These are phyloP conservation scores for Hermodice carunculata DNA, from an alignment of 2,888 invertebrate species.

Conservation along the genomic window DNA sequence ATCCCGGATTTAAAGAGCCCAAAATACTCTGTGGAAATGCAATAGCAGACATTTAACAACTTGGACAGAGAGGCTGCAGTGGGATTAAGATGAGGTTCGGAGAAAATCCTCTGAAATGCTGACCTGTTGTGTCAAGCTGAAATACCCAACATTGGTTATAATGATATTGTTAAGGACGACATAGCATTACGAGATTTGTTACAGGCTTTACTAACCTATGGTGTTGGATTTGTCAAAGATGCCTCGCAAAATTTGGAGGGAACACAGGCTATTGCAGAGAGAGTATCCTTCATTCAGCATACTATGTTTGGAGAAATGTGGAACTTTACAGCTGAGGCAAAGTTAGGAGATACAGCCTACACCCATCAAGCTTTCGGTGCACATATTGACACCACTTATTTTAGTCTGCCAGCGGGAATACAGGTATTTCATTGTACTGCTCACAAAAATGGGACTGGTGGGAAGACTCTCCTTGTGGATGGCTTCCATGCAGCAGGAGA, in stretches of 20 bases:
- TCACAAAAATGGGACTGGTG: constrained; percentile 76
- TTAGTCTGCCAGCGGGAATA: constrained; percentile 80
- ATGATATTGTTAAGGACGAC: constrained; percentile 40
- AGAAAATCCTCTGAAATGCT: no score
- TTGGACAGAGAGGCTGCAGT: no score
- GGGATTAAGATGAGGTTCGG: no score
- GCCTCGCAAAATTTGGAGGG: constrained; percentile 61
- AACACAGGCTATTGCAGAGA: constrained; percentile 71
- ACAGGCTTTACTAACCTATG: constrained; percentile 45
- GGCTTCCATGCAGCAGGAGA: constrained; percentile 78
- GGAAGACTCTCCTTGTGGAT: constrained; percentile 82
- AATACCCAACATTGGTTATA: constrained; percentile 35
- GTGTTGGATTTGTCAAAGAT: constrained; percentile 42
- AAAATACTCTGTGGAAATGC: no score
- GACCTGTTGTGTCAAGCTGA: no score
- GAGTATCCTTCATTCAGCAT: constrained; percentile 73
- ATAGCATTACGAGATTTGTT: constrained; percentile 43
- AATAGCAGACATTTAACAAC: no score
- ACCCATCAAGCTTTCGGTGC: constrained; percentile 77
- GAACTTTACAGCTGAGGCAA: constrained; percentile 74
- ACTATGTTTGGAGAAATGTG: constrained; percentile 83
- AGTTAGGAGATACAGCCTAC: constrained; percentile 82
- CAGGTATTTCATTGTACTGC: constrained; percentile 70
- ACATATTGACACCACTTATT: constrained; percentile 86
- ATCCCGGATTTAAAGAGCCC: no score